Evolutionary conservation across 1,140 invertebrate genomes (phyloP), one percentile per base, ranked within the genome.

Genomic region (Drosophila trapezifrons): DNA sequence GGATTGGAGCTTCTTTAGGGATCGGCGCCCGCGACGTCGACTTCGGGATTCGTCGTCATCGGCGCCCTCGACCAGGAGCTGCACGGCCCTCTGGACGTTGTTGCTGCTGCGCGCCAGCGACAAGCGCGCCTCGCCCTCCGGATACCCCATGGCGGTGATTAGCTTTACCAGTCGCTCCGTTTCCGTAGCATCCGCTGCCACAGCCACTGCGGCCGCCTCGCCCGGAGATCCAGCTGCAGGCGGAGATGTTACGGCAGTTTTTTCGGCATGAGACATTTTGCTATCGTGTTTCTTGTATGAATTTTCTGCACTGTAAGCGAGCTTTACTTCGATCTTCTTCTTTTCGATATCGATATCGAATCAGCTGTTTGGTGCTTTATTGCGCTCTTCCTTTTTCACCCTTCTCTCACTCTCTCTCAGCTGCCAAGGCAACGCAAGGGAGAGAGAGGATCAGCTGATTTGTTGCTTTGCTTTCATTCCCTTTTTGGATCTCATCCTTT

Each of bases 101-200:
- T 86, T 82, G 59, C 63, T 63, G 71, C 80, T 60, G 2, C 56
- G 62, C 0, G 51, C 51, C 4, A 91, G 42, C 0, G 81, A 71
- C 8, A 58, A 8, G 7, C 77, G 59, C 1, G 74, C 90, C 17
- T 89, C 72, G 8, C 47, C 18, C 29, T 82, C 78, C 6, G 73
- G 49, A 58, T 85, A 91, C 1, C 90, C 90, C 90, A 90, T 91
- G 37, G 57, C 64, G 4, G 57, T 46, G 10, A 91, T 60, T 9
- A 74, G 25, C 9, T 74, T 63, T 0, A 76, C 60, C 43, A 84
- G 35, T 13, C 43, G 46, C 40, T 67, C 58, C 17, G 49, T 43
- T 35, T 85, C 60, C 1, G 10, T 63, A 43, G 32, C 54, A 20
- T 84, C 66, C 2, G 47, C 32, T n/a, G 46, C 25, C 35, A 35